Evolutionary conservation across 2,113 vertebrate species (phyloP), one percentile per base, ranked within the genome.

Genomic region (Myxocyprinus asiaticus): DNA sequence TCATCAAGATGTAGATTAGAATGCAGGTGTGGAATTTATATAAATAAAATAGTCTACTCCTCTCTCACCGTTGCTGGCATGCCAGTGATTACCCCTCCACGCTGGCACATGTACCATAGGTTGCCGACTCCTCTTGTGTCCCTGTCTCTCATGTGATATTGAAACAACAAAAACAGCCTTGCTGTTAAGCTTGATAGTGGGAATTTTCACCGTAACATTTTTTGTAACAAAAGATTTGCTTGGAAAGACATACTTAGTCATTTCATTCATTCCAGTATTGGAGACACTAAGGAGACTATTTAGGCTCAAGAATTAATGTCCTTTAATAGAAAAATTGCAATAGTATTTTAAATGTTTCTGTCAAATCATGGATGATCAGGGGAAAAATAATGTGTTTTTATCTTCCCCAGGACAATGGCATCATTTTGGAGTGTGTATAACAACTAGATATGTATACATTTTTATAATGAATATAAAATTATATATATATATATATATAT

Each of bases 191-290:
- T 90, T 92, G 89, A 90, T 77, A 85, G 55, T 89, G 81, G 83
- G 83, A 83, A 91, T 93, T 93, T 94, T 93, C 90, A 90, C 88
- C 86, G 86, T 89, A 89, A 91, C 87, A 87, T 93, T 94, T 94
- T 94, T 94, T 94, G 88, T 94, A 93, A 92, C 81, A 58, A 88
- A 91, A 83, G 83, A 88, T 91, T 91, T 90, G 90, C 86, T 88
- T 86, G 87, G 87, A 90, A 87, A 88, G 79, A 82, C 86, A 82
- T 86, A 81, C 61, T 51, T n/a, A 74, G 77, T 81, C 82, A 65
- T 78, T 69, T 82, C 73, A 80, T 73, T 81, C 69, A 84, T 79
- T 78, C 48, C 70, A 82, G 77, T 64, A 76, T 76, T 83, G 69
- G 81, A 72, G 81, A 66, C 66, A 81, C 68, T 69, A 51, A 62